A percentile compares a stretch with the other conserved stretches of the same genome.
Evolutionary conservation across 92 coral and sea anemone species (phyloP).

Genomic region (Porites evermanni): DNA sequence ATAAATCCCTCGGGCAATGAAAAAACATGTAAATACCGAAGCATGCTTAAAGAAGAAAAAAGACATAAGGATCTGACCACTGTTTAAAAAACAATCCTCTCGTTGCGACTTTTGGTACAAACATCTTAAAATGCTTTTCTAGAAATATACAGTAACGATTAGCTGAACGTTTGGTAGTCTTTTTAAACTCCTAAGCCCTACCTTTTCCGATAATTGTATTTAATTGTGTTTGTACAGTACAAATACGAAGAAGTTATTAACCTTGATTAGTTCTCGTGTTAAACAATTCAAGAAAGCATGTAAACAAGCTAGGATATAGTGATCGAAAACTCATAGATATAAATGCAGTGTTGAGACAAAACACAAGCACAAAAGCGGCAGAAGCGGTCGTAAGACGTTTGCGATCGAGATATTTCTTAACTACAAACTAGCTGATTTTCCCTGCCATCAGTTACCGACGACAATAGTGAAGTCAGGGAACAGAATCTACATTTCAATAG

Average conservation of each 20-base stretch:
- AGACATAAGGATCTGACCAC: background rate
- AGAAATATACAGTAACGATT: too few relatives aligned
- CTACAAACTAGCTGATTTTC: too few relatives aligned
- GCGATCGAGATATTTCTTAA: too few relatives aligned
- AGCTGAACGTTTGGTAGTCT: too few relatives aligned
- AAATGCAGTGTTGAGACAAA: background rate
- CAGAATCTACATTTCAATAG: too few relatives aligned
- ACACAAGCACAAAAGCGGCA: background rate
- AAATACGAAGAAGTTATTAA: background rate
- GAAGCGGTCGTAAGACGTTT: background rate
- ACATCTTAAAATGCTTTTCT: too few relatives aligned
- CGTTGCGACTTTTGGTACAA: too few relatives aligned
- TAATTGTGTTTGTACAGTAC: constrained; percentile 6
- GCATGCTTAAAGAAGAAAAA: background rate
- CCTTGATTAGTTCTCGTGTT: background rate
- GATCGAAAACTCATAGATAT: too few relatives aligned
- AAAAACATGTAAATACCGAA: constrained; percentile 1
- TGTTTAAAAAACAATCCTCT: background rate
- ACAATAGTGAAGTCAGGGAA: too few relatives aligned
- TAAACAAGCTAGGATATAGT: background rate
- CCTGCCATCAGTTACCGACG: too few relatives aligned
- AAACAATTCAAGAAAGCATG: background rate
- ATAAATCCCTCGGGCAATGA: constrained; percentile 6
- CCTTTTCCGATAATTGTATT: background rate
- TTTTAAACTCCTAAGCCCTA: background rate